Evolutionary conservation across 2,113 vertebrate species (phyloP), one percentile per base, ranked within the genome.

Genomic region (Galeopterus variegatus): DNA sequence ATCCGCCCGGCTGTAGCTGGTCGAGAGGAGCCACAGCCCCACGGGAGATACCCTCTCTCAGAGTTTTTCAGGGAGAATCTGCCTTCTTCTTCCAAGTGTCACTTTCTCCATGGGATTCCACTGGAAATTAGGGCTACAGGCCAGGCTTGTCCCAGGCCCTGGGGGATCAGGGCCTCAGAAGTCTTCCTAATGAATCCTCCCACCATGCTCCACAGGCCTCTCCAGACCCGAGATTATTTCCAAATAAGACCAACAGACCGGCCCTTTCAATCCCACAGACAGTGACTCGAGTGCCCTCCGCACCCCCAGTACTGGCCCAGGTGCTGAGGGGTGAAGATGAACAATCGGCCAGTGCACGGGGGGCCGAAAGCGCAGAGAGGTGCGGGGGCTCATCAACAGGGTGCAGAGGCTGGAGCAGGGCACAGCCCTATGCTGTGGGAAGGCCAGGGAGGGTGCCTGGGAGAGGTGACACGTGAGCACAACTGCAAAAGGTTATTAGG

Each of bases 381-480:
- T n/a, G 58, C 12, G 2, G 72, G 48, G 12, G 6, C 3, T 28
- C 41, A 7, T 0, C 9, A 33, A 9, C 0, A 12, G 10, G 6
- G 14, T 8, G 14, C 7, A 19, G 21, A 60, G 23, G 26, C 21
- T 5, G 0, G 26, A n/a, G 75, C 70, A 36, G 60, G 50, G 60
- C n/a, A 0, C 1, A 4, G 50, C 12, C 3, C 14, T 12, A 0
- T 11, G 0, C 5, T 7, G n/a, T n/a, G 10, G 19, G 24, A 36
- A 36, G 24, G 24, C 10, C 24, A 2, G 54, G 45, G 2, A 31
- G 18, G 24, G 7, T 3, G 26, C n/a, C 26, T 11, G 3, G 70
- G 50, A 41, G 33, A 73, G 24, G 13, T 3, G 24, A 2, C 15
- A 1, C 3, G 0, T 2, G 58, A 24, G 24, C 0, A 6, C 45